Base-by-base conservation (phyloP, 2,888 invertebrate species). In the Tigriopus californicus region DNA sequence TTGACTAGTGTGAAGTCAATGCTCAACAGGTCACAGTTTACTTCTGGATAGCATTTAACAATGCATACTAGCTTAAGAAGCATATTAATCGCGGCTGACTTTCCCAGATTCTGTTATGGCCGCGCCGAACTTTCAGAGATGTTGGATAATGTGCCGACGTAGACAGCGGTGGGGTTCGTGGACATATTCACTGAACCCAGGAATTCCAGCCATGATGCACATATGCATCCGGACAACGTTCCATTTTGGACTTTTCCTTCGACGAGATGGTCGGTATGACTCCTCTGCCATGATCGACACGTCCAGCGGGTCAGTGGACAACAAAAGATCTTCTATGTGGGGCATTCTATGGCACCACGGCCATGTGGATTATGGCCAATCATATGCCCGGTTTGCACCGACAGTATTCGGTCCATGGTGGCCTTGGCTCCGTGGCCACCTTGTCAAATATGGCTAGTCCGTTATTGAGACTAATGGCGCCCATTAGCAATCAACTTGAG, bases 401-500 rank as follows among this genome's bases (percentile, higher is more conserved):
- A 41, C 20, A 62, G 64, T 56, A 61, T 65, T 15, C 60, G 56
- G 20, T 54, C 65, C 18, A 62, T 63, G 63, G 63, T 62, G 18
- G 62, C 64, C n/a, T 61, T 75, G 59, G 75, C 71, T 3, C 75
- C 75, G 70, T 83, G 0, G 81, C 80, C 1, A 82, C 75, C 65
- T 76, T 83, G 73, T 73, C 77, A 0, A 75, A 83, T 59, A 69
- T 83, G 22, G 76, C 74, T 64, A 81, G 81, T 60, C 81, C 84
- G 0, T 73, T 87, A 41, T 33, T 33, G 8, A 73, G 76, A 62
- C 72, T 80, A 49, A 67, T 88, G 11, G 81, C 85, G 0, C 81
- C 80, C 8, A 80, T 77, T 65, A 75, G 77, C 42, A 68, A 76
- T 51, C 75, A 81, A 62, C 68, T 80, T 24, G 75, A 78, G 67